Conservation (phyloP, 2,888 invertebrate species). For the Eumerus sabulonum region DNA sequence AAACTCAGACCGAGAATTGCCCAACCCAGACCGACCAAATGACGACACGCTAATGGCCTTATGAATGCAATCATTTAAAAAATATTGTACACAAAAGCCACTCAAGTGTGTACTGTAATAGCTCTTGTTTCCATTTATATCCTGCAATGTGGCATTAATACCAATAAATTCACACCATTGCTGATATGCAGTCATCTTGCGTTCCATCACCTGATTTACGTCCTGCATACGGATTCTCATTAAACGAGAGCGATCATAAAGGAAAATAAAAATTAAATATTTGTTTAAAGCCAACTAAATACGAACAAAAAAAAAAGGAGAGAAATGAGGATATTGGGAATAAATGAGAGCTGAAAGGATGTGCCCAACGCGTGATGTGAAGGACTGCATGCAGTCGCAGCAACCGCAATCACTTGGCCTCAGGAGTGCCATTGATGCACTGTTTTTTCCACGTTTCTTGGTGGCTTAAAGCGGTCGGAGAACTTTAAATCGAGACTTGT, state of each 20-base stretch:
- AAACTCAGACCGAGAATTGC: too few relatives aligned
- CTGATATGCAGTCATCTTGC: constrained; percentile 9
- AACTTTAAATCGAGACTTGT: too few relatives aligned
- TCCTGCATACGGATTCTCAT: constrained; percentile 37
- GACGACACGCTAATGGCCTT: too few relatives aligned
- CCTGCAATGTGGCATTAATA: constrained; percentile 38
- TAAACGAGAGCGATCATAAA: constrained; percentile 21
- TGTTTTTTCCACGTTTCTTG: not conserved
- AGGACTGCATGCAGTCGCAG: not conserved
- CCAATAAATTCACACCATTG: constrained; percentile 36
- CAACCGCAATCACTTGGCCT: constrained; percentile 20
- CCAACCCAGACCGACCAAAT: too few relatives aligned
- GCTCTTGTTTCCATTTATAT: constrained; percentile 33
- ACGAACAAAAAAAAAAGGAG: not conserved
- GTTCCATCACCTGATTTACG: constrained; percentile 42
- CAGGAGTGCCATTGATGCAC: constrained; percentile 15
- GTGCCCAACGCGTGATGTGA: too few relatives aligned
- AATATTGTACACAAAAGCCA: constrained; percentile 10
- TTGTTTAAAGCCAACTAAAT: not conserved
- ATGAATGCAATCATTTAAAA: not conserved
- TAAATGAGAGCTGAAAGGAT: constrained; percentile 13
- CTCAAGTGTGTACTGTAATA: constrained; percentile 43
- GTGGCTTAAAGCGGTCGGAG: too few relatives aligned
- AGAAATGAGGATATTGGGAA: constrained; percentile 9
- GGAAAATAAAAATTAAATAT: not conserved